Evolutionary conservation across 2,113 vertebrate species (phyloP), one percentile per base, ranked within the genome.

Genomic region (Tenrec ecaudatus): DNA sequence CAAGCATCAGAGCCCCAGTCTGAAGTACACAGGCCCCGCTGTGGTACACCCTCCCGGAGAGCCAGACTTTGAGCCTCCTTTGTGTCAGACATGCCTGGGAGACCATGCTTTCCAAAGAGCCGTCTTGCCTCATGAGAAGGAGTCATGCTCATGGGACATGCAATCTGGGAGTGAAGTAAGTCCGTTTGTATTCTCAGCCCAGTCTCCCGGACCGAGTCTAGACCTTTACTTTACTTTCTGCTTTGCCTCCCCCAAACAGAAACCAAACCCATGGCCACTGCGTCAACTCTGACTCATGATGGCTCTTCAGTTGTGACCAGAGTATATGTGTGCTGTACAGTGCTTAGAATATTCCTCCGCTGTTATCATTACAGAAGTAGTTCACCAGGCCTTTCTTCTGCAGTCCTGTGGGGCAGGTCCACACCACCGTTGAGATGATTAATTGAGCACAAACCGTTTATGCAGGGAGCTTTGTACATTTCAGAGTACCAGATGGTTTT

Each of bases 151-250:
- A n/a, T 95, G 98, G 98, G 99, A 99, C 92, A 98, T 98, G 96
- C 98, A 97, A 86, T 98, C 98, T 38, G 97, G 96, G 85, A 99
- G 98, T 97, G 99, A 99, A 98, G 99, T 99, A 98, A 98, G 98
- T 38, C 68, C 0, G 0, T 75, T 33, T 53, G 75, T 96, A 93
- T 75, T 83, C 69, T 33, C 27, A 36, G n/a, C 53, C 17, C 6
- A 22, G 80, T 58, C 23, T 88, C 58, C n/a, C 77, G 3, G 89
- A 90, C 82, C n/a, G 43, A 53, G 77, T 87, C 3, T 57, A 75
- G 58, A n/a, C 12, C 10, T 88, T 81, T 84, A n/a, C n/a, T 71
- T 8, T 62, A 2, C 60, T 25, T 62, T 25, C 60, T 62, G 47
- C 12, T 62, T 23, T n/a, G 68, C 68, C 68, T 71, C 8, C 31